Conservation (phyloP, 2,113 vertebrate species). For the Dromaius novaehollandiae region DNA sequence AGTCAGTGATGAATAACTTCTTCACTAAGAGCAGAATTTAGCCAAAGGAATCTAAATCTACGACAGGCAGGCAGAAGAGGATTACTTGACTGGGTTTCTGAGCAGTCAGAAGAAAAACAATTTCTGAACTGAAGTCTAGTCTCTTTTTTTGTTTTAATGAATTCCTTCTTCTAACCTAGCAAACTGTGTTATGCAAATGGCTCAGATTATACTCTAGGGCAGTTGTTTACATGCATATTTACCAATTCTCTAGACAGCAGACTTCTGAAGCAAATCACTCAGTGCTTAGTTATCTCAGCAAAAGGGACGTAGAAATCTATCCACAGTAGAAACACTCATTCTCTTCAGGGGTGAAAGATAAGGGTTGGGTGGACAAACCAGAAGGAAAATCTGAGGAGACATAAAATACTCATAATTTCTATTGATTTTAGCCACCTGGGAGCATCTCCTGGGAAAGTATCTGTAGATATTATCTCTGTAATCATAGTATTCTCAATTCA, state of each 20-base stretch:
- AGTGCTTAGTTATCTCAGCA: constrained; percentile 36
- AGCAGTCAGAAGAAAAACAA: neutral
- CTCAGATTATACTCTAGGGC: constrained; percentile 27
- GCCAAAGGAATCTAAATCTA: neutral
- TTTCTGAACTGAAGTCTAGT: neutral
- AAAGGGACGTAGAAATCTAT: neutral
- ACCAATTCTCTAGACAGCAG: constrained; percentile 19
- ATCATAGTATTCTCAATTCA: neutral
- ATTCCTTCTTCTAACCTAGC: constrained; percentile 11
- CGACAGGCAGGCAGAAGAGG: neutral
- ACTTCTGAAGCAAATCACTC: constrained; percentile 50
- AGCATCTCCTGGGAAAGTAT: constrained; percentile 32
- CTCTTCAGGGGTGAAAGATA: constrained; percentile 32
- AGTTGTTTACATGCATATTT: constrained; percentile 48
- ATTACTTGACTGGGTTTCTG: neutral
- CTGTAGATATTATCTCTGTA: constrained; percentile 22
- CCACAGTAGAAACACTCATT: neutral
- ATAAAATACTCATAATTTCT: neutral
- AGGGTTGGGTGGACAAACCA: neutral
- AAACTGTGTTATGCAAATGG: constrained; percentile 3
- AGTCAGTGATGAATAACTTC: neutral
- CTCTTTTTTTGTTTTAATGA: constrained; percentile 3
- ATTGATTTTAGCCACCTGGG: constrained; percentile 23
- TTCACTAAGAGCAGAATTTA: constrained; percentile 15
- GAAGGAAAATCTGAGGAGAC: neutral